Evolutionary conservation across 2,797 vertebrate species (phyloP).

Genomic region (Todus mexicanus): DNA sequence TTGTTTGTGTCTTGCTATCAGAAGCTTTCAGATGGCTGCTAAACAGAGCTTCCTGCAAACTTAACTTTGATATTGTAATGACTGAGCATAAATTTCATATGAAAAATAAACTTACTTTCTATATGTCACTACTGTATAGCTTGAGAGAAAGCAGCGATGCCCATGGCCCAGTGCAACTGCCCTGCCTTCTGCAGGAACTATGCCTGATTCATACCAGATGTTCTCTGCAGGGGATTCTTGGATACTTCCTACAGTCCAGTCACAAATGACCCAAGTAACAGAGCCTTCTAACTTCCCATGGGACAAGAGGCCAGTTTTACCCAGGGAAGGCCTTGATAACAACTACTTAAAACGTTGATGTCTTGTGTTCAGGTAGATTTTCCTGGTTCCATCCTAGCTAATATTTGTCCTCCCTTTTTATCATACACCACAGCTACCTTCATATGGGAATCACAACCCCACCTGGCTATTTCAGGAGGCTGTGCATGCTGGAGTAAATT

Average conservation of each 20-base stretch:
- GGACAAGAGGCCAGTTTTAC: not conserved
- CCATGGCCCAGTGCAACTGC: fast-evolving
- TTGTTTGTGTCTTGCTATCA: not conserved
- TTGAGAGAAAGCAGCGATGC: not conserved
- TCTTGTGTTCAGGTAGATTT: not conserved
- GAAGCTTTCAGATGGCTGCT: not conserved
- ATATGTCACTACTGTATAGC: not conserved
- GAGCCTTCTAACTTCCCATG: not conserved
- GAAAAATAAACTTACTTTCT: not conserved
- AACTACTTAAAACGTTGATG: not conserved
- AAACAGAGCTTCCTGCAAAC: not conserved
- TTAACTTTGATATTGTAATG: not conserved
- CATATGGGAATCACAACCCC: not conserved
- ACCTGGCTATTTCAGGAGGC: not conserved
- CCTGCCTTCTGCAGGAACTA: not conserved
- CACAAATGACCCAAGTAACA: not conserved
- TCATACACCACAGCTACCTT: not conserved
- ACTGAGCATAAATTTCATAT: not conserved
- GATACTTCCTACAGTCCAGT: not conserved
- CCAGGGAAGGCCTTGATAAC: not conserved
- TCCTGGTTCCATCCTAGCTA: not conserved
- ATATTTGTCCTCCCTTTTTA: not conserved
- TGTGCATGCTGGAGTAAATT: not conserved
- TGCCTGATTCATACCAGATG: not conserved
- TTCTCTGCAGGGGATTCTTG: slow-evolving; percentile 10